phyloP scores from a whole-genome alignment of 2,797 vertebrate genomes.

The Mallotus villosus region DNA sequence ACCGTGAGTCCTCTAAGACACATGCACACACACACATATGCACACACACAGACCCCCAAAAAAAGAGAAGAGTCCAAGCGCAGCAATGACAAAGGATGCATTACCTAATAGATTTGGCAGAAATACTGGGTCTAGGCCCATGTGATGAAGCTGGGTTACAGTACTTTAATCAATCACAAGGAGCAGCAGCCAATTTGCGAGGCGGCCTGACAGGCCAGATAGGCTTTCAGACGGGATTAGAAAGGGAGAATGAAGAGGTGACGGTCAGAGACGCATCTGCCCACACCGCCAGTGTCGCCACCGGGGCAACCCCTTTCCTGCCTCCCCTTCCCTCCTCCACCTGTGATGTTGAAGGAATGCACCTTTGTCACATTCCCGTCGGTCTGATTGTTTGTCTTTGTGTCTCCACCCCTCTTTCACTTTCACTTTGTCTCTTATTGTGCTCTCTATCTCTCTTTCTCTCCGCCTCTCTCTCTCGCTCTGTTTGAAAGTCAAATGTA shows the following conservation, averaged over 20 bases:
- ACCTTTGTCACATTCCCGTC: not conserved
- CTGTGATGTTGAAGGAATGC: conserved; percentile 63
- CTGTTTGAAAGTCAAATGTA: conserved; percentile 30
- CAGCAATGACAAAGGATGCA: conserved; percentile 77
- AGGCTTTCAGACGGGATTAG: conserved; percentile 80
- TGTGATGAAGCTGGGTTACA: conserved; percentile 76
- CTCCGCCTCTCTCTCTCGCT: conserved; percentile 2
- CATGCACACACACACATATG: not conserved
- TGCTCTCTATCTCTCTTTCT: conserved; percentile 1
- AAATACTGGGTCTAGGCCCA: conserved; percentile 67
- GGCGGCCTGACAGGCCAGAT: conserved; percentile 75
- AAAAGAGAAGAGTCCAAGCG: conserved; percentile 43
- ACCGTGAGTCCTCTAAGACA: conserved; percentile 33
- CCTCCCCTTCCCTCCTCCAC: conserved; percentile 43
- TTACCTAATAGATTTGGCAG: conserved; percentile 83
- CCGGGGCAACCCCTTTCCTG: too few species aligned
- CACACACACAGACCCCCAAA: conserved; percentile 30
- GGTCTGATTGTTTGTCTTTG: not conserved
- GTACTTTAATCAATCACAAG: conserved; percentile 82
- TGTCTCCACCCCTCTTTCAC: not conserved
- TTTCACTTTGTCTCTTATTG: conserved; percentile 25
- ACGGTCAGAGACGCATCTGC: conserved; percentile 59
- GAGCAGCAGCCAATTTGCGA: conserved; percentile 76
- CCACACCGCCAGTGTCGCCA: conserved; percentile 49
- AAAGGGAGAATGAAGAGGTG: conserved; percentile 68